Evolutionary conservation across 2,797 vertebrate genomes (phyloP), one percentile per base, ranked within the genome.

Genomic region (Chaenodraco wilsoni): DNA sequence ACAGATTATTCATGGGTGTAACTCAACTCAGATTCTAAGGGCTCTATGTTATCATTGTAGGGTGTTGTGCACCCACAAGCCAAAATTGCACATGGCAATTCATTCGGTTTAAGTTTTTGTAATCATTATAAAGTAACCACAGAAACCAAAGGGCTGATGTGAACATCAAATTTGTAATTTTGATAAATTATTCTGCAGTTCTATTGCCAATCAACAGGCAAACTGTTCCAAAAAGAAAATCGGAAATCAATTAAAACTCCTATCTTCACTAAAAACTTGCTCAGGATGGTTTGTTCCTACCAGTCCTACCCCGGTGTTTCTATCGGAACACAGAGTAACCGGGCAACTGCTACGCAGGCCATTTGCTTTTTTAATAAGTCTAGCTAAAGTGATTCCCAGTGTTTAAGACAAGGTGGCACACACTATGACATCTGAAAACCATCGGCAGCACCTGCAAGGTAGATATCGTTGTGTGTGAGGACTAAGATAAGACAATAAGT

Each of bases 291-390:
- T 60, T 0, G 2, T 31, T 50, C 16, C 61, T 70, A 23, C 13
- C 9, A 44, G 40, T 61, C 40, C 40, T 31, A 17, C 51, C 21
- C 11, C 0, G 2, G 9, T 69, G 46, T 43, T 19, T 59, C 21
- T 23, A 43, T 43, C 46, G 11, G 50, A 31, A 69, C n/a, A 49
- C 56, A 27, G 37, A 44, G 49, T 19, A 19, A 69, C 21, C 2
- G 11, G 43, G 13, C 9, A 12, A 46, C 43, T 9, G 43, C 23
- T 37, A 19, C 5, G 6, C 9, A 2, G 15, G 4, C 15, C 21
- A 50, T 27, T 3, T 40, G 57, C 45, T 49, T 68, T 37, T 58
- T 68, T 58, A 55, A 44, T 44, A 41, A 66, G 21, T 55, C 15
- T 5, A 21, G 19, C 11, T 50, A 65, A 55, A 55, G 23, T 31